Percentiles rank a stretch among this genome's conserved stretches.
Conservation (phyloP, 1,140 invertebrate species). For the Zaprionus kolodkinae region DNA sequence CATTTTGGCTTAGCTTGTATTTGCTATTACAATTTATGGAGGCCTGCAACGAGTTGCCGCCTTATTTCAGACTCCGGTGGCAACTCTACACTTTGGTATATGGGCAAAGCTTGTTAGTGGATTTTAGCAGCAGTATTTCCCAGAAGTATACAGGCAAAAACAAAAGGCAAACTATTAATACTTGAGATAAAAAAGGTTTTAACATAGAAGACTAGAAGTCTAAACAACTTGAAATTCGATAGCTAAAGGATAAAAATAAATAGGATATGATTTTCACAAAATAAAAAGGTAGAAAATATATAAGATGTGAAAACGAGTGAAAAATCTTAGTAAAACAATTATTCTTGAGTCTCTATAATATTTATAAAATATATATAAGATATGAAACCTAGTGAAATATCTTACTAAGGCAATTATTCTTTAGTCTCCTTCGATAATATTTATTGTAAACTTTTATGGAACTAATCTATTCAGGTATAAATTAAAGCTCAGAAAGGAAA, state of each 20-base stretch:
- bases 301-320: too few species aligned
- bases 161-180: not conserved
- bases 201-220: not conserved
- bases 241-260: not conserved
- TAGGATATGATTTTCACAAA: not conserved
- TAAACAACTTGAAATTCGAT: not conserved
- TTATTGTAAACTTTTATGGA: too few species aligned
- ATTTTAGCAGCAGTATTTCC: constrained; percentile 22
- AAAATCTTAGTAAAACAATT: too few species aligned
- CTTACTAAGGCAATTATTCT: too few species aligned
- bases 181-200: not conserved
- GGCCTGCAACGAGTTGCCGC: constrained; percentile 47
- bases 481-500: too few species aligned
- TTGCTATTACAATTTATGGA: constrained; percentile 71
- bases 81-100: constrained; percentile 18
- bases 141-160: too few species aligned
- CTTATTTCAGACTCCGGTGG: constrained; percentile 37
- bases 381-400: too few species aligned
- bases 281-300: not conserved
- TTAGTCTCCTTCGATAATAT: too few species aligned
- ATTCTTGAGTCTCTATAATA: too few species aligned
- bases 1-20: constrained; percentile 33
- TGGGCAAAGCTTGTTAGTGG: constrained; percentile 54
- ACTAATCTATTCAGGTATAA: too few species aligned
- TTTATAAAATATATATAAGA: too few species aligned